Evolutionary conservation across 2,888 invertebrate species (phyloP).

Genomic region (Cataglyphis rosenhaueri): DNA sequence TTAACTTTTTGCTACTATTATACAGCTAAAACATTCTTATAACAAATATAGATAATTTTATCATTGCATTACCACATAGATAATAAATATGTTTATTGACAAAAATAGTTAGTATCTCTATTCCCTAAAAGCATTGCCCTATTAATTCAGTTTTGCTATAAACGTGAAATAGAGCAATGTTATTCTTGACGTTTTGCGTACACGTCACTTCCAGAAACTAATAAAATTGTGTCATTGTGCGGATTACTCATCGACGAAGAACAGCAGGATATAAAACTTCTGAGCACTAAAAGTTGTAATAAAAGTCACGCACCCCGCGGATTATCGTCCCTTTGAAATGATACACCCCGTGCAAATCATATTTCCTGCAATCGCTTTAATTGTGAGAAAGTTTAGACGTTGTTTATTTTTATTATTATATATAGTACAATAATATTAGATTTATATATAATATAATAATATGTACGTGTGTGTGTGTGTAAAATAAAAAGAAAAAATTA

Average conservation of each 20-base stretch:
- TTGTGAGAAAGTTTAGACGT: constrained; percentile 29
- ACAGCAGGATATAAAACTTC: constrained; percentile 53
- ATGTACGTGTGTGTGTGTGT: background rate
- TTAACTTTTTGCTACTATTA: too few species aligned
- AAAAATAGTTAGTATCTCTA: background rate
- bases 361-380: constrained; percentile 47
- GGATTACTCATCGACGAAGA: constrained; percentile 67
- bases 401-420: background rate
- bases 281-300: constrained; percentile 59
- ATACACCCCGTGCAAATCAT: constrained; percentile 34
- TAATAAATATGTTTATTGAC: background rate
- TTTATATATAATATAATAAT: background rate
- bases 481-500: background rate
- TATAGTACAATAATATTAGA: background rate
- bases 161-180: background rate
- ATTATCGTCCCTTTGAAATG: constrained; percentile 29
- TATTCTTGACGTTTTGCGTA: background rate
- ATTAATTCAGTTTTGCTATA: constrained; percentile 16
- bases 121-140: background rate
- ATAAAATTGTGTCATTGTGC: constrained; percentile 39
- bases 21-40: background rate
- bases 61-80: background rate
- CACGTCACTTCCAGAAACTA: constrained; percentile 27
- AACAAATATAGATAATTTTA: background rate
- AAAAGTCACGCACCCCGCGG: constrained; percentile 65